Percentiles rank a stretch among this genome's conserved stretches.
Evolutionary conservation across 2,888 invertebrate genomes (phyloP).

Genomic region (Oithona nana): DNA sequence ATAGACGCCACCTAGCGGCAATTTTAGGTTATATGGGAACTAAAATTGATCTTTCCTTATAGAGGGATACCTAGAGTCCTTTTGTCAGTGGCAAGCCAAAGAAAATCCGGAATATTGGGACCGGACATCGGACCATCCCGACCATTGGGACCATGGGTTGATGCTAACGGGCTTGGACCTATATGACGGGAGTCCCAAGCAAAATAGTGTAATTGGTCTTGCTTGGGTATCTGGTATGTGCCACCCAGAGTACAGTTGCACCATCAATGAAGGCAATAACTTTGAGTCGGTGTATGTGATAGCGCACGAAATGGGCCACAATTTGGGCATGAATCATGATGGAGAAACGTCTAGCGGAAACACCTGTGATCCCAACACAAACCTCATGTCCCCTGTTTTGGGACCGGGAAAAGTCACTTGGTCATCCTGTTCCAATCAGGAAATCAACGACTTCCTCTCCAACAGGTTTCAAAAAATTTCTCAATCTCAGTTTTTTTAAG

Average conservation of each 20-base stretch:
- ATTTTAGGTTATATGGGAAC: too few relatives aligned
- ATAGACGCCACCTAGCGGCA: too few relatives aligned
- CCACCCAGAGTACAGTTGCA: constrained; percentile 26
- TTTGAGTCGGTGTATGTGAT: constrained; percentile 28
- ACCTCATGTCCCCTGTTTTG: constrained; percentile 26
- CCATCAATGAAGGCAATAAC: constrained; percentile 27
- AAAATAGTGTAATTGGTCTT: constrained; percentile 21
- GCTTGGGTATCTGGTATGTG: constrained; percentile 30
- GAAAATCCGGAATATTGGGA: constrained; percentile 25
- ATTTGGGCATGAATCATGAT: constrained; percentile 28
- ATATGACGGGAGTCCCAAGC: constrained; percentile 21
- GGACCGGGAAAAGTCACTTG: constrained; percentile 27
- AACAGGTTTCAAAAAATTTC: constrained; percentile 21
- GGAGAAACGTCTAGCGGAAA: constrained; percentile 23
- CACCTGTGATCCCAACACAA: constrained; percentile 24
- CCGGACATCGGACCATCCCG: constrained; percentile 21
- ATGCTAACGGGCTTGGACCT: constrained; percentile 25
- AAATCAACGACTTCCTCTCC: constrained; percentile 25
- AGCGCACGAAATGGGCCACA: constrained; percentile 29
- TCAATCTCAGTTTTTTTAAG: too few relatives aligned
- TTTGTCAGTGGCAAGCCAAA: constrained; percentile 26
- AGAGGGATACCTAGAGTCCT: constrained; percentile 26
- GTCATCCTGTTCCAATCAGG: constrained; percentile 27
- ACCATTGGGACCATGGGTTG: constrained; percentile 27
- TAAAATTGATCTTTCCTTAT: too few relatives aligned